Evolutionary conservation across 2,113 vertebrate species (phyloP).

Genomic region (Emydura subglobosa): DNA sequence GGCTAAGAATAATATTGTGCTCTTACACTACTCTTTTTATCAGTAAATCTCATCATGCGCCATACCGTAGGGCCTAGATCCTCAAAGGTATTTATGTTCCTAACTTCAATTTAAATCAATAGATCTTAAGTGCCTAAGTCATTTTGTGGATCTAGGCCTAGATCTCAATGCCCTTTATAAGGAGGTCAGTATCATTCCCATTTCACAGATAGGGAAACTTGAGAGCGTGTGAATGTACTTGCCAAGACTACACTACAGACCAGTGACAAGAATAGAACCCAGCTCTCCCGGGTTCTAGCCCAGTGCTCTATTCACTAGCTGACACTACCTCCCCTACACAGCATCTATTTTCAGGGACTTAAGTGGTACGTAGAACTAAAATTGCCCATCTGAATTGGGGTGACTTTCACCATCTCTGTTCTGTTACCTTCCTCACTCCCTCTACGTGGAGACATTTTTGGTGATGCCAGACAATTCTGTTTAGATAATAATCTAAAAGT

Average conservation of each 20-base stretch:
- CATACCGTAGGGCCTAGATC: too few species aligned
- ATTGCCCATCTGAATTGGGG: background rate
- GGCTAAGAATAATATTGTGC: background rate
- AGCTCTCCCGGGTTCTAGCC: background rate
- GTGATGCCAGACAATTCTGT: background rate
- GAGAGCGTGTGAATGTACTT: background rate
- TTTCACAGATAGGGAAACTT: background rate
- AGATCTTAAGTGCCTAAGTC: background rate
- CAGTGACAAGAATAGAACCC: too few species aligned
- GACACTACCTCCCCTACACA: background rate
- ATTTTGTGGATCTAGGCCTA: background rate
- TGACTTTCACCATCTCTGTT: conserved; percentile 7
- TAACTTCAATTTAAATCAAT: background rate
- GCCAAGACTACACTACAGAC: background rate
- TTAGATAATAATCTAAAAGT: background rate
- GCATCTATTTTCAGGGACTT: background rate
- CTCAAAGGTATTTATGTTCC: background rate
- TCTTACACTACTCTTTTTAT: background rate
- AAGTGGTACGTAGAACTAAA: background rate
- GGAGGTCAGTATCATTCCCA: background rate
- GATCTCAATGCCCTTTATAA: background rate
- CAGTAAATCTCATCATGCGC: background rate
- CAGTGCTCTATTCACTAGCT: background rate
- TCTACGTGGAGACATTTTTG: background rate
- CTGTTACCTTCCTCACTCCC: background rate